Evolutionary conservation across 2,113 vertebrate species (phyloP).

Genomic region (Nerophis lumbriciformis): DNA sequence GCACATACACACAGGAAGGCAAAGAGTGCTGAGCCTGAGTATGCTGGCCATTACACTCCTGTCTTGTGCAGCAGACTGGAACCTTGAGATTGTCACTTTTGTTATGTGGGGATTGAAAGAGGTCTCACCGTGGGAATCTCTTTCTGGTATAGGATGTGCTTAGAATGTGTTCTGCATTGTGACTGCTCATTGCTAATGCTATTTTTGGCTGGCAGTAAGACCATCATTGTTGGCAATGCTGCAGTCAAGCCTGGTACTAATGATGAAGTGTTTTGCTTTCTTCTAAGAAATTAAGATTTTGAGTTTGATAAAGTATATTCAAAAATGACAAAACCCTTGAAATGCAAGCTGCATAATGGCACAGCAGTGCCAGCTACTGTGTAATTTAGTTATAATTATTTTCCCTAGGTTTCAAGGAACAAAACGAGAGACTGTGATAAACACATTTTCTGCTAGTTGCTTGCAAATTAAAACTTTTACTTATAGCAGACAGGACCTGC

Average conservation of each 20-base stretch:
- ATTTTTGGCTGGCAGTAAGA: conserved; percentile 32
- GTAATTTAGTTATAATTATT: conserved; percentile 5
- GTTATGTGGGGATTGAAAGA: background rate
- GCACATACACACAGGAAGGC: conserved; percentile 9
- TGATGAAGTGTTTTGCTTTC: conserved; percentile 7
- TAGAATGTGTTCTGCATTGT: conserved; percentile 5
- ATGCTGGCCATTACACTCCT: conserved; percentile 1
- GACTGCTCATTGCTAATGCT: conserved; percentile 5
- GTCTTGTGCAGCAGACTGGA: conserved; percentile 31
- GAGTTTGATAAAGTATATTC: background rate
- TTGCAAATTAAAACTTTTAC: conserved; percentile 16
- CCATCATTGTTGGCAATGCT: conserved; percentile 19
- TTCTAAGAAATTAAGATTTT: background rate
- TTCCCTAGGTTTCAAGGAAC: conserved; percentile 4
- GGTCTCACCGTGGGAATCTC: background rate
- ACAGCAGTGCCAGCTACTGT: background rate
- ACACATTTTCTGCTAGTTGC: conserved; percentile 28
- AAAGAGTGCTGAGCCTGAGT: conserved; percentile 53
- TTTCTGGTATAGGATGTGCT: conserved; percentile 2
- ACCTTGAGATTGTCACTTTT: conserved; percentile 7
- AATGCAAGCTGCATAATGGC: background rate
- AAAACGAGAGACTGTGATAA: conserved; percentile 21
- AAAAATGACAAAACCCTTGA: background rate
- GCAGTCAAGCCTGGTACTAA: conserved; percentile 11
- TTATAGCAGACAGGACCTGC: conserved; percentile 32